Conservation (phyloP, 2,113 vertebrate genomes). For the Pelvicachromis taeniatus region DNA sequence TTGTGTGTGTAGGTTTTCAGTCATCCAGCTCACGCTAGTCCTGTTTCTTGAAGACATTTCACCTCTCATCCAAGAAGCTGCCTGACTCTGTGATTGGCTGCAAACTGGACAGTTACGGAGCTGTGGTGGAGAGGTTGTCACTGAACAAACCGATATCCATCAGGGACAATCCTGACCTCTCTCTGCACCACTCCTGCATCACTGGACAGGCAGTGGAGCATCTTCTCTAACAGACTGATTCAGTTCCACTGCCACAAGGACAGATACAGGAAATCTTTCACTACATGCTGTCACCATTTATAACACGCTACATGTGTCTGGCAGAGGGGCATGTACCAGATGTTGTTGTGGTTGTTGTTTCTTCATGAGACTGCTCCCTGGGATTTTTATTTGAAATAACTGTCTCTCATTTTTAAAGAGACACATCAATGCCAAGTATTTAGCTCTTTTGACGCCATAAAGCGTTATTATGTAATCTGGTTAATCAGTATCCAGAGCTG, state of each 20-base stretch:
- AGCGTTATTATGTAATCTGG: too few relatives aligned
- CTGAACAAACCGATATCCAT: background rate
- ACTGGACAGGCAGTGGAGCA: background rate
- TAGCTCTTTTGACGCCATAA: background rate
- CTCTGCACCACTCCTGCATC: background rate
- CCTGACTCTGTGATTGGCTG: background rate
- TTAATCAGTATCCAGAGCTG: too few relatives aligned
- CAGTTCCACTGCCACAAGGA: background rate
- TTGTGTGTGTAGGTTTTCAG: background rate
- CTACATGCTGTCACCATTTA: background rate
- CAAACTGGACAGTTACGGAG: background rate
- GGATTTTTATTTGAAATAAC: background rate
- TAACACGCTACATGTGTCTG: background rate
- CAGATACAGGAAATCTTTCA: background rate
- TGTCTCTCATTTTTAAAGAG: background rate
- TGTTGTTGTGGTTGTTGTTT: background rate
- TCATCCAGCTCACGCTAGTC: background rate
- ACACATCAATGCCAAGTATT: background rate
- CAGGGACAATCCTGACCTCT: background rate
- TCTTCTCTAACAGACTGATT: background rate
- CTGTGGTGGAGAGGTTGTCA: background rate
- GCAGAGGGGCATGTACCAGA: background rate
- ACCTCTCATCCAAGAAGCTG: too few relatives aligned
- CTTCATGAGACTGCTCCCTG: background rate
- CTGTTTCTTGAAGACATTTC: background rate